A percentile compares a stretch with the other conserved stretches of the same genome.
Conservation (phyloP, 2,888 invertebrate genomes). For the Gonocerus acuteangulatus region DNA sequence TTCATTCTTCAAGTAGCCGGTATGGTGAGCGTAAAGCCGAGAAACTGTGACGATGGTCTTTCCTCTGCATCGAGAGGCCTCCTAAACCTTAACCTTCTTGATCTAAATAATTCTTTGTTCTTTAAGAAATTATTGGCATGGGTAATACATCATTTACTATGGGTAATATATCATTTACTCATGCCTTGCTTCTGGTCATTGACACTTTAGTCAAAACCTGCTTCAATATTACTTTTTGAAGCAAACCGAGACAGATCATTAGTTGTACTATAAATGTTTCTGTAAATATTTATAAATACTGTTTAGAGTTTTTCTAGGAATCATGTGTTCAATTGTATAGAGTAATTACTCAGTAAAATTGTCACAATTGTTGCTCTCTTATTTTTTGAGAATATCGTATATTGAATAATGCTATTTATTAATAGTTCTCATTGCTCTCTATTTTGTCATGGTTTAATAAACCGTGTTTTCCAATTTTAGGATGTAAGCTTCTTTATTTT, state of each 20-base stretch:
- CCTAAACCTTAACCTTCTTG: neutral
- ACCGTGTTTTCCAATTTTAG: neutral
- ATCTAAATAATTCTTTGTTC: too few relatives aligned
- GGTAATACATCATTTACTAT: too few relatives aligned
- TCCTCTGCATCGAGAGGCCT: constrained; percentile 34
- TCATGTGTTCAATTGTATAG: neutral
- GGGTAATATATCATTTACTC: too few relatives aligned
- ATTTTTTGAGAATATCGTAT: too few relatives aligned
- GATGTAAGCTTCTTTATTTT: neutral
- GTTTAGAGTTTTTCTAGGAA: neutral
- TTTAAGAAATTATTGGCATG: too few relatives aligned
- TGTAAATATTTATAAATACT: neutral
- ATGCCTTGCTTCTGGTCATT: too few relatives aligned
- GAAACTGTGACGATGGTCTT: constrained; percentile 38
- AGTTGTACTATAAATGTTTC: neutral
- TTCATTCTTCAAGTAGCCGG: constrained; percentile 34
- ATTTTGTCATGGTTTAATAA: neutral
- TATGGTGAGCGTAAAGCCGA: constrained; percentile 31
- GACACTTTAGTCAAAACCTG: too few relatives aligned
- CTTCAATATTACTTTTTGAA: too few relatives aligned
- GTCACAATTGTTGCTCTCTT: neutral
- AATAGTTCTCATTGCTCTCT: neutral
- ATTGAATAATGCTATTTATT: too few relatives aligned
- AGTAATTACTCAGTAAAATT: neutral
- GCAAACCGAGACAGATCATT: too few relatives aligned